These are phyloP conservation scores for Montipora efflorescens DNA, from an alignment of 64 coral and sea anemone genomes.

Conservation along the genomic window DNA sequence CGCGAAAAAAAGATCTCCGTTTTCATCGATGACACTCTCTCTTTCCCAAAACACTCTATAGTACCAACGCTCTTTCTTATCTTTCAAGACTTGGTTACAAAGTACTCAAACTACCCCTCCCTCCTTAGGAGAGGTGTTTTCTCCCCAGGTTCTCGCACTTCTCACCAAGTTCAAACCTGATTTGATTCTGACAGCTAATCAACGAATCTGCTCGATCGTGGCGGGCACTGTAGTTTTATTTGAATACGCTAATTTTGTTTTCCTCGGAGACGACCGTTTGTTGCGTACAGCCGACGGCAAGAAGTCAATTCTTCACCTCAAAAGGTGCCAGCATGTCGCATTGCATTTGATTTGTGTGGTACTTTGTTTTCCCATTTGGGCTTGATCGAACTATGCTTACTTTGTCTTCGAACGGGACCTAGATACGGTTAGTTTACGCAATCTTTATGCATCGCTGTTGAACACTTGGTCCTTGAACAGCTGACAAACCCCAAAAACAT, in stretches of 20 bases:
- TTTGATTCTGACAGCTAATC: slow-evolving; percentile 47
- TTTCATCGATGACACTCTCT: neutral
- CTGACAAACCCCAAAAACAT: neutral
- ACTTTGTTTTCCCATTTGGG: slow-evolving; percentile 17
- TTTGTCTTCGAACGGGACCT: slow-evolving; percentile 50
- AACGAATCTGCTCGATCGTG: slow-evolving; percentile 48
- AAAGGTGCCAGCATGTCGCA: neutral
- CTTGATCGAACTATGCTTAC: neutral
- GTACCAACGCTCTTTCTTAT: no score
- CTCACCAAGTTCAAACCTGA: slow-evolving; percentile 24
- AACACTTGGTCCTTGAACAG: slow-evolving; percentile 40
- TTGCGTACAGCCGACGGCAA: neutral
- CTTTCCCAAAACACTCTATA: no score
- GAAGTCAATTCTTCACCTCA: neutral
- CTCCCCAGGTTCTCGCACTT: neutral
- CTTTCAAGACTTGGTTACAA: neutral
- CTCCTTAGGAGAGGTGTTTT: neutral
- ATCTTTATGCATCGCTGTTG: neutral
- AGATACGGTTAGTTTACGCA: slow-evolving; percentile 27
- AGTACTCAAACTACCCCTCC: neutral
- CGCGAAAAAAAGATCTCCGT: neutral
- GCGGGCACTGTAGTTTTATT: slow-evolving; percentile 20
- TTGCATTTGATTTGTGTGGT: neutral
- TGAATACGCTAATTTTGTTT: slow-evolving; percentile 7
- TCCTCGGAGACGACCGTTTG: neutral